These are phyloP conservation scores for Oryzias dopingdopingensis DNA, from an alignment of 2,797 vertebrate species.

Conservation along the genomic window DNA sequence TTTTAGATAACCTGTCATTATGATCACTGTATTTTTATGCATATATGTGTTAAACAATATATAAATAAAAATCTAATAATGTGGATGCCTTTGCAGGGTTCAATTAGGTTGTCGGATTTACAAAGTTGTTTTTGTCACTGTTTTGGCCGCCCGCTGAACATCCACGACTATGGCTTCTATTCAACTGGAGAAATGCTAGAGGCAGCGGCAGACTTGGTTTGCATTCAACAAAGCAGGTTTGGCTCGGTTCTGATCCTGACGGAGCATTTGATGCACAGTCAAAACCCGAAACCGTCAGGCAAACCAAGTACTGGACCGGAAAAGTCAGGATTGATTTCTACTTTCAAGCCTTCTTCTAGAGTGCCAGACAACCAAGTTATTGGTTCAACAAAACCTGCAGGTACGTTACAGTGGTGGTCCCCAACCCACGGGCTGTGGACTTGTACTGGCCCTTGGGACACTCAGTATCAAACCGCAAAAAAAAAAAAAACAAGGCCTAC, in stretches of 20 bases:
- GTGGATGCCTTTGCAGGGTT: constrained; percentile 63
- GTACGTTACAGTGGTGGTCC: constrained; percentile 20
- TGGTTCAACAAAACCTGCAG: constrained; percentile 14
- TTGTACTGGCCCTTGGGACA: too few species aligned
- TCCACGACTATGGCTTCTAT: constrained; percentile 82
- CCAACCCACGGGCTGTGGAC: not conserved
- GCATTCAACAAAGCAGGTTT: constrained; percentile 74
- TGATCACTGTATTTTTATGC: too few species aligned
- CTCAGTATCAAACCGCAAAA: too few species aligned
- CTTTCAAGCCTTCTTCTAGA: not conserved
- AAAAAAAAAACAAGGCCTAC: too few species aligned
- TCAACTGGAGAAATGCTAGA: constrained; percentile 82
- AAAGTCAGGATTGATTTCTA: not conserved
- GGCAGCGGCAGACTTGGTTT: constrained; percentile 76
- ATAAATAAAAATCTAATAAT: constrained; percentile 4
- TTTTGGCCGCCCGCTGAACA: constrained; percentile 80
- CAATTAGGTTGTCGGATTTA: constrained; percentile 80
- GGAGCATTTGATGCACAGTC: constrained; percentile 27
- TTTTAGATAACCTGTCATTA: too few species aligned
- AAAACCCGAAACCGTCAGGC: accelerated
- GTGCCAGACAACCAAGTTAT: not conserved
- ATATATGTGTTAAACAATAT: not conserved
- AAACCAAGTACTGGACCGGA: not conserved
- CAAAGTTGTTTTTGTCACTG: constrained; percentile 73
- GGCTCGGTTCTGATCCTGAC: constrained; percentile 83